phyloP scores from a whole-genome alignment of 2,888 invertebrate species.

The Eurois occulta region DNA sequence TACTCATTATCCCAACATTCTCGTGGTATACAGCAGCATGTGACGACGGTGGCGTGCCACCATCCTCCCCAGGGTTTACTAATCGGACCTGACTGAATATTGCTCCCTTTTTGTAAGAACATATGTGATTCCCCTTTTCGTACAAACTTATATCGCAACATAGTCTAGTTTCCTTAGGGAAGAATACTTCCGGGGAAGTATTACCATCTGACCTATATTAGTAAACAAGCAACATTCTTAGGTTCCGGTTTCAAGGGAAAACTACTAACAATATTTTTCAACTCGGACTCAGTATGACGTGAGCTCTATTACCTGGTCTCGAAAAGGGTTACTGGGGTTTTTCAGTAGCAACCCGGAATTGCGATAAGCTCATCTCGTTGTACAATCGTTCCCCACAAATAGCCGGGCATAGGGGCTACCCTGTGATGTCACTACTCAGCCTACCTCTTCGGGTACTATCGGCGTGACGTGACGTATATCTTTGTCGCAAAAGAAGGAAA shows the following conservation, averaged over 20 bases:
- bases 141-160: neutral
- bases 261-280: conserved; percentile 30
- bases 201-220: conserved; percentile 6
- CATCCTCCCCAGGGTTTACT: neutral
- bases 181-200: neutral
- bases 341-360: conserved; percentile 9
- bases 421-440: conserved; percentile 7
- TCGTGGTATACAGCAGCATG: neutral
- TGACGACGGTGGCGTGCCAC: conserved; percentile 8
- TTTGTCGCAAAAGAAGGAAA: neutral
- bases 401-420: neutral
- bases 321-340: conserved; percentile 32
- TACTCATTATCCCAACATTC: conserved; percentile 9
- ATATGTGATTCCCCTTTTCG: neutral
- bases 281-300: conserved; percentile 18
- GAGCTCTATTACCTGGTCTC: conserved; percentile 39
- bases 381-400: conserved; percentile 12
- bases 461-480: conserved; percentile 14
- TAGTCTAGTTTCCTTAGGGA: neutral
- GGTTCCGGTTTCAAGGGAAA: conserved; percentile 14
- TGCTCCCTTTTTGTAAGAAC: neutral
- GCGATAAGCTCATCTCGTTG: conserved; percentile 26
- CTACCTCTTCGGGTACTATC: conserved; percentile 3
- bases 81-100: neutral
- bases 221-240: conserved; percentile 13